Percentiles rank a stretch among this genome's conserved stretches.
Conservation (phyloP, 2,888 invertebrate species). For the Disparrhopalites patrizii region DNA sequence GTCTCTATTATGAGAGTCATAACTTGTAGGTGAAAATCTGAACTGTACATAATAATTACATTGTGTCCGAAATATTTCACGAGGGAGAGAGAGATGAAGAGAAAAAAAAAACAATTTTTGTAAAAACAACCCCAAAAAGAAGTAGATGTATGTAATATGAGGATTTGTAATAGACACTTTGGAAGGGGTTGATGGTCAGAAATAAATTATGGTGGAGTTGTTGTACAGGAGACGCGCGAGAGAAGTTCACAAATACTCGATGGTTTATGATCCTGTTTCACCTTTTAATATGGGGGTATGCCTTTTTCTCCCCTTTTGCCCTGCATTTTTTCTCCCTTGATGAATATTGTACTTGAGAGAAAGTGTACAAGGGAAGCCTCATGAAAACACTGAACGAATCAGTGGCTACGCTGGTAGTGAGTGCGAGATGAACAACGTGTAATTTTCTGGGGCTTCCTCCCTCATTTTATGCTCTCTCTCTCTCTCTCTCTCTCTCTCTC, state of each 20-base stretch:
- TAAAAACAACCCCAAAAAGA: background rate
- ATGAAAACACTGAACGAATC: too few relatives aligned
- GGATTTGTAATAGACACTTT: background rate
- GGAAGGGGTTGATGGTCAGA: background rate
- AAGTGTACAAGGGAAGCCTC: slow-evolving; percentile 20
- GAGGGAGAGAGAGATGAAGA: too few relatives aligned
- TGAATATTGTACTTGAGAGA: too few relatives aligned
- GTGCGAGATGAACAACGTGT: slow-evolving; percentile 7
- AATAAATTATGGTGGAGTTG: slow-evolving; percentile 2
- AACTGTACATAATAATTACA: too few relatives aligned
- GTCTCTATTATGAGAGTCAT: too few relatives aligned
- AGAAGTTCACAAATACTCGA: slow-evolving; percentile 5
- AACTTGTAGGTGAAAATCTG: too few relatives aligned
- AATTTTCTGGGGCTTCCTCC: slow-evolving; percentile 17
- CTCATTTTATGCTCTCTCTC: too few relatives aligned
- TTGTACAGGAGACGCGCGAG: background rate
- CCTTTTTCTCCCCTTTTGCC: slow-evolving; percentile 1
- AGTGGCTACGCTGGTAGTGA: too few relatives aligned
- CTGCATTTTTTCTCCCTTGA: too few relatives aligned
- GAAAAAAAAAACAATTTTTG: background rate
- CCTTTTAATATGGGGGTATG: slow-evolving; percentile 7
- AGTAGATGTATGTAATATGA: too few relatives aligned
- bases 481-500: too few relatives aligned
- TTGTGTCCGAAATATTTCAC: too few relatives aligned
- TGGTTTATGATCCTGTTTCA: slow-evolving; percentile 26